Base-by-base conservation (phyloP, 2,797 vertebrate genomes). In the Pangasius mekongensis region DNA sequence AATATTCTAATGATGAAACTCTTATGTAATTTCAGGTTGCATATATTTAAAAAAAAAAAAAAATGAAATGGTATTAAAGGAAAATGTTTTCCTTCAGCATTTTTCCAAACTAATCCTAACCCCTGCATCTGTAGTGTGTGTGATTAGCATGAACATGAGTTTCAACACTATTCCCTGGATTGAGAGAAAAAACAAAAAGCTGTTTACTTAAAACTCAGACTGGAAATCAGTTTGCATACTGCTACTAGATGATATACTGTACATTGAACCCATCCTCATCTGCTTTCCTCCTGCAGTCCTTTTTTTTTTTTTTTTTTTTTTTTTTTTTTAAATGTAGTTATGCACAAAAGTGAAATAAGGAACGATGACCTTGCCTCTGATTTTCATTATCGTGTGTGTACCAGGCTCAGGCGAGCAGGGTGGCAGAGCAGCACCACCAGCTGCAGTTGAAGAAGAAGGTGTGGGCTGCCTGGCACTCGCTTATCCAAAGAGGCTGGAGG, bases 401-500 rank as follows among this genome's bases (percentile, higher is more conserved):
- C 86, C 93, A 93, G 97, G 96, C 91, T 91, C 94, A 93, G 87
- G 94, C 91, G 91, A 80, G 77, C 89, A 94, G 86, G 84, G 62
- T 96, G 71, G 98, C 98, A 0, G 95, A 94, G 88, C 96, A 94
- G 92, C 96, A 98, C 89, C 97, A 97, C 93, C 94, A 77, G 84
- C 93, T 94, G 87, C 94, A 95, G 89, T 95, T 99, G 89, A 94
- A 98, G 94, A 98, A 93, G 94, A 99, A 97, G 92, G 96, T 96
- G 33, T 98, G 97, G 97, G 91, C 91, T 3, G 96, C 94, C 1
- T 99, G 99, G 98, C 96, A 91, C 30, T 96, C 96, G 7, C 88
- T 95, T 73, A 89, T 95, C 76, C 94, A 97, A 90, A 94, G 90
- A 90, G 95, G 94, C 88, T 98, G 98, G 98, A 98, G 96, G 94